Percentiles rank a stretch among this genome's conserved stretches.
phyloP scores from a whole-genome alignment of 2,888 invertebrate species.

The Tipula helvola region DNA sequence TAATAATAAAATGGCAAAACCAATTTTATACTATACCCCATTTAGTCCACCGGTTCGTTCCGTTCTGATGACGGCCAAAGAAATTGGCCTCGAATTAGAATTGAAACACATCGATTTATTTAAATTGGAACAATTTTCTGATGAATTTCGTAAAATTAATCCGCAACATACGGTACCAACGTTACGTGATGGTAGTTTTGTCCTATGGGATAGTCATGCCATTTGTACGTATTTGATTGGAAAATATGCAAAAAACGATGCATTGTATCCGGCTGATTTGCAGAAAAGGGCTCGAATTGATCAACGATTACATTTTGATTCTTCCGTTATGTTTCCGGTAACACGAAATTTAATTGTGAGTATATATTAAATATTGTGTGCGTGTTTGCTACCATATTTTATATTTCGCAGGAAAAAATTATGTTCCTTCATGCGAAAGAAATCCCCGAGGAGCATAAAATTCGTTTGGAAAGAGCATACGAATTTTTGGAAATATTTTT shows the following conservation, averaged over 20 bases:
- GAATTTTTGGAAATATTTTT: constrained; percentile 27
- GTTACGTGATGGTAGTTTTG: constrained; percentile 23
- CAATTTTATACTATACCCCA: constrained; percentile 24
- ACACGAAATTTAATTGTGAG: constrained; percentile 22
- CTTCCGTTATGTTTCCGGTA: constrained; percentile 27
- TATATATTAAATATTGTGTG: background rate
- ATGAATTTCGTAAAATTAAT: constrained; percentile 22
- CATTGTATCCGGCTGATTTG: constrained; percentile 28
- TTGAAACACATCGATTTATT: background rate
- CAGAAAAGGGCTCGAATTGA: constrained; percentile 29
- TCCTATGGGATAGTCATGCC: constrained; percentile 32
- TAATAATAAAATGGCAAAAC: constrained; percentile 20
- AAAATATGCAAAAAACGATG: constrained; percentile 27
- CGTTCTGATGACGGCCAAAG: constrained; percentile 23
- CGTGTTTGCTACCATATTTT: no score
- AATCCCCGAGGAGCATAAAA: constrained; percentile 15
- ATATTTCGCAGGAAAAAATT: background rate
- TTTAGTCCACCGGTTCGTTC: constrained; percentile 25
- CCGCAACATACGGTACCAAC: constrained; percentile 27
- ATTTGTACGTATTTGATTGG: constrained; percentile 28
- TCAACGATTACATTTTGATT: constrained; percentile 31
- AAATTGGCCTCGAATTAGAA: constrained; percentile 19
- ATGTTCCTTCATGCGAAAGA: background rate
- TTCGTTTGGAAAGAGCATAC: constrained; percentile 24
- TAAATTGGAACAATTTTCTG: constrained; percentile 4